Percentiles rank a stretch among this genome's conserved stretches.
phyloP scores from a whole-genome alignment of 2,797 vertebrate species.

The Bufotes viridis region DNA sequence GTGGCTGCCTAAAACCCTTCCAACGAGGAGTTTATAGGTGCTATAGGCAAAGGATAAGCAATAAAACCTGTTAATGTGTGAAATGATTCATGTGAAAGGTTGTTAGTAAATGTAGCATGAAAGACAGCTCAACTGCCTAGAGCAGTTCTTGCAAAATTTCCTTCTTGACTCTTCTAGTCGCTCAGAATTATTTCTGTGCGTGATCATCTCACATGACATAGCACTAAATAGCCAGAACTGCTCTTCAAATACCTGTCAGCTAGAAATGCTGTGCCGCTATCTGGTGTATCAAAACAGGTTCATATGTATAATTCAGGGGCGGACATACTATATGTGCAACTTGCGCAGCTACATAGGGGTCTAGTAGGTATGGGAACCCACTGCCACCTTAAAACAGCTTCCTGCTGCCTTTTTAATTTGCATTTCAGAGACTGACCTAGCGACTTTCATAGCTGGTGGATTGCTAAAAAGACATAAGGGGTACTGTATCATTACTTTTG shows the following conservation, averaged over 20 bases:
- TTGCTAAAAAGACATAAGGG: too few species aligned
- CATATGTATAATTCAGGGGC: constrained; percentile 34
- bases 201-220: constrained; percentile 52
- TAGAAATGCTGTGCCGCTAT: constrained; percentile 21
- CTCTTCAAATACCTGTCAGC: constrained; percentile 48
- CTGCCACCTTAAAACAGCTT: too few species aligned
- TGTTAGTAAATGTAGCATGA: constrained; percentile 58
- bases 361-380: too few species aligned
- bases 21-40: constrained; percentile 39
- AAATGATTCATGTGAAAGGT: constrained; percentile 45
- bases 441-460: too few species aligned
- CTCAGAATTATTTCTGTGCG: constrained; percentile 53
- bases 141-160: constrained; percentile 46
- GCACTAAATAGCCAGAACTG: constrained; percentile 47
- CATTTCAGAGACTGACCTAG: too few species aligned
- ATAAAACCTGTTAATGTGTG: constrained; percentile 51
- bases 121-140: constrained; percentile 49
- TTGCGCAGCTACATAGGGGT: too few species aligned
- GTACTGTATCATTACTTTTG: too few species aligned
- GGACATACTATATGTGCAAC: too few species aligned
- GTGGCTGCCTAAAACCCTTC: constrained; percentile 35
- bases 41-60: constrained; percentile 29
- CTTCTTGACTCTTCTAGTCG: constrained; percentile 40
- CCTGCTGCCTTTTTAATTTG: too few species aligned
- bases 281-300: constrained; percentile 4